Conservation (phyloP, 1,140 invertebrate genomes). For the Cotesia glomerata region DNA sequence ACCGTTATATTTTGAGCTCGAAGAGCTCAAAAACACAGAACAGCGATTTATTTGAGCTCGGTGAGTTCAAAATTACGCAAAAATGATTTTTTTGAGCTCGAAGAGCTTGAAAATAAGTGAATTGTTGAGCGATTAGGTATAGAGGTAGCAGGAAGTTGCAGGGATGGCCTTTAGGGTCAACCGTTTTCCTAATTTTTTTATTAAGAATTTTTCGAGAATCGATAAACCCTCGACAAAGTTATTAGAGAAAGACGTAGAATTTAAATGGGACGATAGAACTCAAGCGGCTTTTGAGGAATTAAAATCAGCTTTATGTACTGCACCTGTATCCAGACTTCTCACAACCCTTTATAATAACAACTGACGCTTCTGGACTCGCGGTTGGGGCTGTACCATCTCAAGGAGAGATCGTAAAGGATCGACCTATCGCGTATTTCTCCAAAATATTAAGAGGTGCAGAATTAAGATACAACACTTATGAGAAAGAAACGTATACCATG, state of each 20-base stretch:
- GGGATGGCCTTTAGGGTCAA: not conserved
- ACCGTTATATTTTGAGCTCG: too few species aligned
- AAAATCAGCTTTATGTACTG: constrained; percentile 42
- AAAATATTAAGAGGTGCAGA: constrained; percentile 44
- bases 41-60: too few species aligned
- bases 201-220: not conserved
- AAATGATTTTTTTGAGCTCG: too few species aligned
- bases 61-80: too few species aligned
- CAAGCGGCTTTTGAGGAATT: constrained; percentile 34
- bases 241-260: constrained; percentile 42
- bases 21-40: too few species aligned
- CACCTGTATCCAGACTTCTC: constrained; percentile 46
- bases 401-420: constrained; percentile 39
- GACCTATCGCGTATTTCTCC: constrained; percentile 47
- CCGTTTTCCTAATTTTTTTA: not conserved
- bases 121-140: too few species aligned
- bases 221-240: not conserved
- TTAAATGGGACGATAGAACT: constrained; percentile 46
- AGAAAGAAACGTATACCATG: constrained; percentile 38
- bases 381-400: constrained; percentile 58
- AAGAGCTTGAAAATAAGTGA: too few species aligned
- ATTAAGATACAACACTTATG: constrained; percentile 44
- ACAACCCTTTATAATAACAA: constrained; percentile 52
- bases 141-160: too few species aligned
- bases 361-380: constrained; percentile 56